Base-by-base conservation (phyloP, 2,888 invertebrate genomes). In the Tipula lateralis region DNA sequence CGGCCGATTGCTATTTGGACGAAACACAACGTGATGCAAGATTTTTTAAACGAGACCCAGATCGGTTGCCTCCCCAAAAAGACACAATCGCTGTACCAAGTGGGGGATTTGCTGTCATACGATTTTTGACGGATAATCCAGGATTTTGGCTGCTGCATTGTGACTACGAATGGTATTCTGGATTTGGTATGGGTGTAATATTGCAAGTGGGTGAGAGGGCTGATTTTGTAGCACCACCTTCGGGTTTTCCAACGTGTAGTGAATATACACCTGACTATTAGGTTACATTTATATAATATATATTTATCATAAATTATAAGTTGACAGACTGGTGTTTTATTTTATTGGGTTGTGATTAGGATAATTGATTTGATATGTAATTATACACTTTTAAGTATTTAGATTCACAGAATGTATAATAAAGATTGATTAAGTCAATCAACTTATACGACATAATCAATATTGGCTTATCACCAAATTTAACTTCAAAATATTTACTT, bases 171-270 rank as follows among this genome's bases (percentile, higher is more conserved):
- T 88, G 88, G 88, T 88, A 88, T 86, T 83, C 88, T 84, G 85
- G 87, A 12, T 86, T 87, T 84, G 88, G 88, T 4, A 88, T 88
- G 88, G 88, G 87, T 9, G 85, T 88, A 19, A 86, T 88, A 34
- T 12, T 88, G 9, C 88, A 88, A 85, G 88, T 88, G 34, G 89
- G 96, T 0, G 92, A 93, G 83, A 88, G 91, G 39, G 88, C 90
- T 29, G 93, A 96, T 87, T 93, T 95, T 89, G 92, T 93, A 0
- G 89, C 92, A 83, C 91, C 93, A 0, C 96, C 96, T 0, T 88
- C 92, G 24, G 81, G 19, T 2, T 96, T 96, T 88, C 96, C 96
- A 0, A 93, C 92, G 86, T 96, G 96, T 88, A 95, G 95, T 12
- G 94, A 94, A 85, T 96, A 93, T 89, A 91, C 94, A 29, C 88